Base-by-base conservation (phyloP, 2,888 invertebrate species). In the Coleophora flavipennella region DNA sequence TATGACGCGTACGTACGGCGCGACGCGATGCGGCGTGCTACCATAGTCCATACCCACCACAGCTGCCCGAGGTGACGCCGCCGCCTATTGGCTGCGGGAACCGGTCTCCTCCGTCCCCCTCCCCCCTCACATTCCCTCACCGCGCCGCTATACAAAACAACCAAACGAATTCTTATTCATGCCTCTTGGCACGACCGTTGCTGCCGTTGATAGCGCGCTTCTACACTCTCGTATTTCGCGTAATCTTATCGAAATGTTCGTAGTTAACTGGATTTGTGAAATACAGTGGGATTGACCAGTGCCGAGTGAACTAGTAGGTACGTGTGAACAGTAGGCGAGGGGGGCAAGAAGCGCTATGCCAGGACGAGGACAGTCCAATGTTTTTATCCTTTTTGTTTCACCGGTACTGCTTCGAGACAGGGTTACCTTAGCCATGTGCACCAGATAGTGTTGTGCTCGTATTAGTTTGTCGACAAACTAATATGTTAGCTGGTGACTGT, bases 101-200 rank as follows among this genome's bases (percentile, higher is more conserved):
- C 80, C 80, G 79, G 79, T 78, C 73, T 57, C 53, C 45, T 59
- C 62, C 62, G n/a, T n/a, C 67, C 56, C 59, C 65, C 67, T 55
- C 54, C 46, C 53, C 47, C 49, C 57, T 50, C 45, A 50, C 62
- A 59, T 54, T 48, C 55, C 59, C 58, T 59, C 57, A 62, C 43
- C 61, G 35, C 49, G 59, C 43, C 61, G 62, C 67, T 62, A 67
- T 67, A 64, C 68, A 70, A 77, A 77, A 80, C 79, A 77, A 77
- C 71, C 73, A 79, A 67, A 69, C 67, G 65, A 67, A 85, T 81
- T 81, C 81, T 80, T 83, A 81, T 81, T 83, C 83, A 81, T 79
- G 71, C 68, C 66, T 65, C 63, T 73, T 66, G 74, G 66, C 69
- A 70, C 73, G 77, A 77, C 74, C 81, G 84, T 81, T 79, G 80